Evolutionary conservation across 2,888 invertebrate species (phyloP), one percentile per base, ranked within the genome.

Genomic region (Cotesia congregata): DNA sequence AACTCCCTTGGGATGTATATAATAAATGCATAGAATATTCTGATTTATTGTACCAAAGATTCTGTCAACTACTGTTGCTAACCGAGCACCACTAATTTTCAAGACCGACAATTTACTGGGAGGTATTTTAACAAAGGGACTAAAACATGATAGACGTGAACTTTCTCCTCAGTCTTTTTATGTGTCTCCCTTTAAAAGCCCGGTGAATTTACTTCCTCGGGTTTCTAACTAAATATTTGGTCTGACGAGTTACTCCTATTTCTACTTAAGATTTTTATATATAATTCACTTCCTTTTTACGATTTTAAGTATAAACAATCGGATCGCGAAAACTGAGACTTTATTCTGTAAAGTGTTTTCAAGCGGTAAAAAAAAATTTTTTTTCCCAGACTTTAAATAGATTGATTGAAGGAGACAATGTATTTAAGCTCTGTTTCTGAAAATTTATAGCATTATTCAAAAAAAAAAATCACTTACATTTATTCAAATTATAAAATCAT

Each of bases 201-300:
- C 12, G 20, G 12, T 30, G 65, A 65, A 38, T 50, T 50, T 50
- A 65, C 38, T 38, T 65, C 7, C 65, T 65, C 30, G 9, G 30
- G 65, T 65, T 65, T 65, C 65, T 30, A 38, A 30, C 17, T 65
- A 65, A 65, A 65, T 65, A 65, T 65, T 65, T 65, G 17, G 20
- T 6, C 38, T 65, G 38, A 20, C 65, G 12, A 65, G 65, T 20
- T 9, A 30, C 65, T 65, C 5, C 12, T 9, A 65, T 30, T 65
- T 65, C 38, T 65, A 65, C 65, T 65, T 30, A 30, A 65, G 20
- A 38, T 17, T 62, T 12, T 65, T 38, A 12, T 30, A 20, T 30
- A 12, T 17, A 6, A 15, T 20, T 62, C n/a, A 62, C 17, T 15
- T 5, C 62, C 17, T 12, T 30, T 65, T 3, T 65, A 20, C 62